A percentile compares a stretch with the other conserved stretches of the same genome.
These are phyloP conservation scores for Oscheius sp. DNA, from an alignment of 2,888 invertebrate genomes.

Conservation along the genomic window DNA sequence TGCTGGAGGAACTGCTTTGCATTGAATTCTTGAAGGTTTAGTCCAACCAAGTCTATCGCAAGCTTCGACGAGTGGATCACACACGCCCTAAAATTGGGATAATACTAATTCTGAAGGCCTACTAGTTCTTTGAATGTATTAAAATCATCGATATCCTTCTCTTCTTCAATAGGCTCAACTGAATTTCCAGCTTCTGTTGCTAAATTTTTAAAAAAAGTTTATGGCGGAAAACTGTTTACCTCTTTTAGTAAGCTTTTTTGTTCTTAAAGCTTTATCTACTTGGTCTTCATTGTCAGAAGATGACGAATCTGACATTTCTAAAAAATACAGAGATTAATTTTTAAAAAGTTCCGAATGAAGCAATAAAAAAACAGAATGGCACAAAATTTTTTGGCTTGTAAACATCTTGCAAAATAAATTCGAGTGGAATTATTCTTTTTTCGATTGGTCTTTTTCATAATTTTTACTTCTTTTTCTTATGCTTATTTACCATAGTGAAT, in stretches of 20 bases:
- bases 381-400: too few relatives aligned
- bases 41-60: slow-evolving; percentile 93
- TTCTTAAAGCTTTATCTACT: slow-evolving; percentile 34
- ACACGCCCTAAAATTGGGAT: slow-evolving; percentile 80
- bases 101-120: not conserved
- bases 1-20: slow-evolving; percentile 89
- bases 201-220: too few relatives aligned
- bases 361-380: too few relatives aligned
- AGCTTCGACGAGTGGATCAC: slow-evolving; percentile 88
- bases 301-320: slow-evolving; percentile 54
- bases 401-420: too few relatives aligned
- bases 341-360: too few relatives aligned
- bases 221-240: not conserved
- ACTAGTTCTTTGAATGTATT: slow-evolving; percentile 48
- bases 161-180: slow-evolving; percentile 24
- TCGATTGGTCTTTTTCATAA: too few relatives aligned
- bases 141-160: slow-evolving; percentile 37
- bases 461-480: too few relatives aligned
- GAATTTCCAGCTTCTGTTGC: not conserved
- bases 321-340: not conserved
- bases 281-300: slow-evolving; percentile 49
- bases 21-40: slow-evolving; percentile 90
- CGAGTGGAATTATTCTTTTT: too few relatives aligned
- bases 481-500: too few relatives aligned
- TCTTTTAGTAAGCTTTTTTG: slow-evolving; percentile 36